A percentile compares a stretch with the other conserved stretches of the same genome.
These are phyloP conservation scores for Choreutis nemorana DNA, from an alignment of 2,888 invertebrate species.

Conservation along the genomic window DNA sequence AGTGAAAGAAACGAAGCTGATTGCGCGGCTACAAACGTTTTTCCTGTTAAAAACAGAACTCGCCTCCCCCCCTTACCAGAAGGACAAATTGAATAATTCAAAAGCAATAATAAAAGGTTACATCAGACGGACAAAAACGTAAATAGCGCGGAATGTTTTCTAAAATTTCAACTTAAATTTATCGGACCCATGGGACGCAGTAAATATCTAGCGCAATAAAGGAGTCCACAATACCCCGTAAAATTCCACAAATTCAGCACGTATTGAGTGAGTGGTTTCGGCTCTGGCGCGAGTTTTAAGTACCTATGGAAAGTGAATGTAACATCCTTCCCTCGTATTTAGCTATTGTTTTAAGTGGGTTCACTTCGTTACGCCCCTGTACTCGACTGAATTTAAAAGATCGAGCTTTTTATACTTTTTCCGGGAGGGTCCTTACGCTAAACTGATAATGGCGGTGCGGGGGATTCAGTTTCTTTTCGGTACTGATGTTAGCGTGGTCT, in stretches of 20 bases:
- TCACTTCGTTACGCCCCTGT: slow-evolving; percentile 60
- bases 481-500: slow-evolving; percentile 34
- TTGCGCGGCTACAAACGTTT: too few species aligned
- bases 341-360: slow-evolving; percentile 64
- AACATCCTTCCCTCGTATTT: slow-evolving; percentile 50
- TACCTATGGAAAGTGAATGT: slow-evolving; percentile 42
- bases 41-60: too few species aligned
- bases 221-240: slow-evolving; percentile 43
- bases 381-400: slow-evolving; percentile 48
- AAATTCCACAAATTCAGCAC: slow-evolving; percentile 58
- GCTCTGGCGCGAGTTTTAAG: slow-evolving; percentile 27
- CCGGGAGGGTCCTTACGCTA: slow-evolving; percentile 42
- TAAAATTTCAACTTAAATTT: slow-evolving; percentile 36
- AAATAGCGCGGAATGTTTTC: slow-evolving; percentile 21
- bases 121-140: slow-evolving; percentile 7
- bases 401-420: slow-evolving; percentile 49
- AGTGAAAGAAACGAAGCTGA: too few species aligned
- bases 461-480: slow-evolving; percentile 19
- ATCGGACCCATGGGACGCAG: slow-evolving; percentile 37
- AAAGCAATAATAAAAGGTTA: slow-evolving; percentile 5
- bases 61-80: slow-evolving; percentile 12
- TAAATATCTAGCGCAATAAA: slow-evolving; percentile 52
- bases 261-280: slow-evolving; percentile 56
- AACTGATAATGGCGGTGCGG: slow-evolving; percentile 55
- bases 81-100: slow-evolving; percentile 12